A percentile compares a stretch with the other conserved stretches of the same genome.
phyloP scores from a whole-genome alignment of 1,140 invertebrate genomes.

The Drosophila parvula region DNA sequence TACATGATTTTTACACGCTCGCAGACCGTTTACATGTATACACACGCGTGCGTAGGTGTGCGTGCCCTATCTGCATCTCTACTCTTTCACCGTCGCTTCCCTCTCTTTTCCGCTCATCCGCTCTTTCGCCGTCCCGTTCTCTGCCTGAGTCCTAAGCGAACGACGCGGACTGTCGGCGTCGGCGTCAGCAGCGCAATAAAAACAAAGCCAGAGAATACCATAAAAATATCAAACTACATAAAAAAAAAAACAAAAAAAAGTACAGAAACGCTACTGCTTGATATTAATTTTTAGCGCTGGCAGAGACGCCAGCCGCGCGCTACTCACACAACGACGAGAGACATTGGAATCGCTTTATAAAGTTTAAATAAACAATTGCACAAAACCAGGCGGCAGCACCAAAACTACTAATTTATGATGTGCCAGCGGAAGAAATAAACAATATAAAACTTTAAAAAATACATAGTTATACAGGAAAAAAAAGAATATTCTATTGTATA shows the following conservation, averaged over 20 bases:
- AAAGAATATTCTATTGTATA: constrained; percentile 26
- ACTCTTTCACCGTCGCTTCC: constrained; percentile 11
- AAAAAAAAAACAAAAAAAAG: constrained; percentile 36
- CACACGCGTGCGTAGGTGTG: constrained; percentile 47
- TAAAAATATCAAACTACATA: constrained; percentile 44
- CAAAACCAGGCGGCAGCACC: constrained; percentile 17
- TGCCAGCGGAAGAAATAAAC: constrained; percentile 9
- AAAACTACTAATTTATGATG: constrained; percentile 42
- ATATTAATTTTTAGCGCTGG: constrained; percentile 43
- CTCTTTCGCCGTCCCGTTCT: constrained; percentile 9
- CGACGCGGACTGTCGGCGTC: constrained; percentile 40
- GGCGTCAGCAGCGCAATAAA: constrained; percentile 44
- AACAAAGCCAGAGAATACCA: constrained; percentile 46
- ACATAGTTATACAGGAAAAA: constrained; percentile 22
- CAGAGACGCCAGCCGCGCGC: constrained; percentile 24
- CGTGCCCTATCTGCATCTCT: constrained; percentile 39
- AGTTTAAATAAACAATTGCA: constrained; percentile 53
- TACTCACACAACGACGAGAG: constrained; percentile 23
- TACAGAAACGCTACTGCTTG: constrained; percentile 39
- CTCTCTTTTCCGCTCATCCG: constrained; percentile 13
- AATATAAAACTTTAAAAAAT: constrained; percentile 27
- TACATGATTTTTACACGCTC: constrained; percentile 35
- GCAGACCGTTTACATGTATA: constrained; percentile 39
- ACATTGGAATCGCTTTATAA: constrained; percentile 20
- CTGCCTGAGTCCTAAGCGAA: constrained; percentile 24